Percentiles rank a stretch among this genome's conserved stretches.
Evolutionary conservation across 2,888 invertebrate species (phyloP).

Genomic region (Trileptium ribeirensis): DNA sequence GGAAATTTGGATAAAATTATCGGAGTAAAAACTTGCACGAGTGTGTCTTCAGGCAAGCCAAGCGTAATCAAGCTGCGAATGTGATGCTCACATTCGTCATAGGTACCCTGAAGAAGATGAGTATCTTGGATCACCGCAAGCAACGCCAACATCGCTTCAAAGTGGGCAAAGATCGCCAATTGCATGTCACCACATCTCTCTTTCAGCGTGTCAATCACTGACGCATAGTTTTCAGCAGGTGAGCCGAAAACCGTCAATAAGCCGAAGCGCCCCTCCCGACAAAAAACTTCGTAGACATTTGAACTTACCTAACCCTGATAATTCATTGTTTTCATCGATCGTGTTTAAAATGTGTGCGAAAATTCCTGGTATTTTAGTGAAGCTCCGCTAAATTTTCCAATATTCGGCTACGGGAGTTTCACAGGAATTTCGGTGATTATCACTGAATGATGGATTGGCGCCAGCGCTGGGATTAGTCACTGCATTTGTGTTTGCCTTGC

Average conservation of each 20-base stretch:
- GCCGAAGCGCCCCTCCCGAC: neutral
- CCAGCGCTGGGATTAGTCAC: no score
- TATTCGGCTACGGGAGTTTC: neutral
- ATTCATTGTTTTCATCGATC: neutral
- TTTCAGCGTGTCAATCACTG: neutral
- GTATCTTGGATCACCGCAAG: neutral
- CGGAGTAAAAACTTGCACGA: neutral
- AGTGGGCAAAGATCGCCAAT: neutral
- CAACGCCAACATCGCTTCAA: neutral
- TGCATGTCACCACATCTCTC: neutral
- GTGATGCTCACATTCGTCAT: constrained; percentile 6
- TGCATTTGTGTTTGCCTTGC: no score
- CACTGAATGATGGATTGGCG: no score
- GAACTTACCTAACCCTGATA: neutral
- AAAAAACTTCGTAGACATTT: neutral
- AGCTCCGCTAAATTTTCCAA: neutral
- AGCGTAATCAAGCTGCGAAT: neutral
- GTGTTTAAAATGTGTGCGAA: neutral
- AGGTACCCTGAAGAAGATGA: neutral
- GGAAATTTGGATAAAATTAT: neutral
- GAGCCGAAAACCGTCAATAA: neutral
- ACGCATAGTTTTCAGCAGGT: neutral
- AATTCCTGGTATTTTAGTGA: neutral
- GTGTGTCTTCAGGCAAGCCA: neutral
- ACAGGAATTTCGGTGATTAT: no score